Conservation (phyloP, 2,113 vertebrate species). For the Glareola pratincola region DNA sequence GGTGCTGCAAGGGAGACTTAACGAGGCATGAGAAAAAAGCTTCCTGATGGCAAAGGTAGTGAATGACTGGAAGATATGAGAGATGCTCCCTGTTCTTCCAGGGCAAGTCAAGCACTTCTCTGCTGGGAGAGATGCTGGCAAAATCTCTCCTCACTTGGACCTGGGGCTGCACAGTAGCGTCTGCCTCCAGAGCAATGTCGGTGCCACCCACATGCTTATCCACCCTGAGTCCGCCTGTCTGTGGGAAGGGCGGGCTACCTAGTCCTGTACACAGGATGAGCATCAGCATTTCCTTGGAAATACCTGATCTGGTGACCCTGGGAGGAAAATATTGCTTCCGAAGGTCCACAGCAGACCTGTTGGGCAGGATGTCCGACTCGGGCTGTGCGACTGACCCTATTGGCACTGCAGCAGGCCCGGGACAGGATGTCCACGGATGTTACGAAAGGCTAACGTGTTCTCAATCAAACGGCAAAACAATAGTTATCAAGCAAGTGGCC, state of each 20-base stretch:
- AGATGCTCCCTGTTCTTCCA: neutral
- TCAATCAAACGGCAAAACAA: slow-evolving; percentile 13
- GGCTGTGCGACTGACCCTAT: neutral
- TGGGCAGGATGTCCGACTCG: slow-evolving; percentile 11
- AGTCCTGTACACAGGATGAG: slow-evolving; percentile 54
- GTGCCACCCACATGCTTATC: neutral
- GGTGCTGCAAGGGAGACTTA: neutral
- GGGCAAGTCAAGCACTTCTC: neutral
- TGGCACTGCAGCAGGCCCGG: neutral
- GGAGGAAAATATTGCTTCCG: slow-evolving; percentile 17
- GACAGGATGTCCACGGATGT: slow-evolving; percentile 34
- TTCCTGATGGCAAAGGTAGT: neutral
- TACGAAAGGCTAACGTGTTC: neutral
- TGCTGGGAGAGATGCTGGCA: neutral
- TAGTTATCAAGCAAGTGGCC: neutral
- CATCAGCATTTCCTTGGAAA: slow-evolving; percentile 67
- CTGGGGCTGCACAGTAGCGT: accelerated
- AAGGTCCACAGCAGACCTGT: neutral
- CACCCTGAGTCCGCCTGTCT: accelerated
- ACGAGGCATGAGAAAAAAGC: neutral
- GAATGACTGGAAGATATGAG: neutral
- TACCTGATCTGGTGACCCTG: slow-evolving; percentile 7
- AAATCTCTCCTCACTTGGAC: neutral
- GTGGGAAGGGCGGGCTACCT: neutral
- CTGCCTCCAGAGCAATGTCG: neutral